These are phyloP conservation scores for Lepus timidus DNA, from an alignment of 2,113 vertebrate genomes.

Conservation along the genomic window DNA sequence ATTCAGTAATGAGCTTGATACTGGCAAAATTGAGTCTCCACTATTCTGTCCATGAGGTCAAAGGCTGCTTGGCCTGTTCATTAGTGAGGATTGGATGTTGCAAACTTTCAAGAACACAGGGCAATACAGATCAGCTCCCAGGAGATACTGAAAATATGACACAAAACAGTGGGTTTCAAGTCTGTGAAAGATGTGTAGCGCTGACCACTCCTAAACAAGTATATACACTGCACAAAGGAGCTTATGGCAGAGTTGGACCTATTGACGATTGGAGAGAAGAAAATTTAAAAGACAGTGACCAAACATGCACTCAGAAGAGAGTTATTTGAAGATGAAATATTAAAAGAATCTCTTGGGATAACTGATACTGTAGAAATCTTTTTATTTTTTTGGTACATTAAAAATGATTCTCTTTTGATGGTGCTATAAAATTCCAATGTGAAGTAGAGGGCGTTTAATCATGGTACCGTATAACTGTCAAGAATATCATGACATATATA, in stretches of 20 bases:
- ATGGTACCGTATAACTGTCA: rapidly evolving
- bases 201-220: rapidly evolving
- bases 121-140: rapidly evolving
- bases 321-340: rapidly evolving
- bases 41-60: background rate
- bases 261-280: no score
- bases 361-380: background rate
- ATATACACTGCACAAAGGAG: rapidly evolving
- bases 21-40: background rate
- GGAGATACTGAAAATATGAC: rapidly evolving
- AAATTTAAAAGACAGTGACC: rapidly evolving
- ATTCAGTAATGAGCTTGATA: rapidly evolving
- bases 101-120: background rate
- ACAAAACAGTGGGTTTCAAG: background rate
- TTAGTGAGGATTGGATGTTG: background rate
- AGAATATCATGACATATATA: no score
- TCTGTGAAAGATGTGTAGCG: background rate
- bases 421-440: background rate
- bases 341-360: background rate
- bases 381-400: no score
- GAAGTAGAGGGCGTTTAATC: rapidly evolving
- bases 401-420: background rate
- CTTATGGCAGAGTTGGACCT: rapidly evolving
- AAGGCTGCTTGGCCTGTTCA: background rate
- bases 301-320: rapidly evolving